Evolutionary conservation across 1,140 invertebrate genomes (phyloP).

Genomic region (Lethrus apterus): DNA sequence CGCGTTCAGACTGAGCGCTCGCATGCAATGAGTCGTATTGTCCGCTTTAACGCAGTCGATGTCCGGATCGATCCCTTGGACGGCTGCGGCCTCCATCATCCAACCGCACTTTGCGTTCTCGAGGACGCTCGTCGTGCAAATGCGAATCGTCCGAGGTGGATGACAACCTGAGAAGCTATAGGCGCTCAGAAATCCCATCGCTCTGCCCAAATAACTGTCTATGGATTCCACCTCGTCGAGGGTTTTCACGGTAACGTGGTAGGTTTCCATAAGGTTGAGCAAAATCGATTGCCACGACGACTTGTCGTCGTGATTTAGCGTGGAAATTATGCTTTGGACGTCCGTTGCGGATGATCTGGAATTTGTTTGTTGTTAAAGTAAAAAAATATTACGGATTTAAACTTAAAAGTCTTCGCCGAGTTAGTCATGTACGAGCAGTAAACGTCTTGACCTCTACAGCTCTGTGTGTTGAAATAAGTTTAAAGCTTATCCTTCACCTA

Average conservation of each 20-base stretch:
- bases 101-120: slow-evolving; percentile 67
- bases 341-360: slow-evolving; percentile 23
- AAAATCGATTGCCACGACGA: slow-evolving; percentile 48
- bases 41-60: slow-evolving; percentile 56
- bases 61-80: slow-evolving; percentile 64
- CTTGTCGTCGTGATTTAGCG: slow-evolving; percentile 35
- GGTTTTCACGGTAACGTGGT: slow-evolving; percentile 40
- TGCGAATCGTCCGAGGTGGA: slow-evolving; percentile 49
- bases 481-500: too few species aligned
- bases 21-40: slow-evolving; percentile 54
- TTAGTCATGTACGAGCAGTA: too few species aligned
- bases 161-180: slow-evolving; percentile 53
- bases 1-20: slow-evolving; percentile 47
- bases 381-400: slow-evolving; percentile 4
- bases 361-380: background rate
- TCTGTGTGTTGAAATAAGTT: too few species aligned
- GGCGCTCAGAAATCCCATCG: slow-evolving; percentile 52
- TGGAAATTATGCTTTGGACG: slow-evolving; percentile 46
- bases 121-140: slow-evolving; percentile 57
- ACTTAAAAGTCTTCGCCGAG: too few species aligned
- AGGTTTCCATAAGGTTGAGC: slow-evolving; percentile 47
- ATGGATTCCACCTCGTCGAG: slow-evolving; percentile 47
- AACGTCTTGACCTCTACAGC: too few species aligned
- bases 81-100: slow-evolving; percentile 59
- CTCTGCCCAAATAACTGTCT: slow-evolving; percentile 51